These are phyloP conservation scores for Xestobium rufovillosum DNA, from an alignment of 2,888 invertebrate species.

Conservation along the genomic window DNA sequence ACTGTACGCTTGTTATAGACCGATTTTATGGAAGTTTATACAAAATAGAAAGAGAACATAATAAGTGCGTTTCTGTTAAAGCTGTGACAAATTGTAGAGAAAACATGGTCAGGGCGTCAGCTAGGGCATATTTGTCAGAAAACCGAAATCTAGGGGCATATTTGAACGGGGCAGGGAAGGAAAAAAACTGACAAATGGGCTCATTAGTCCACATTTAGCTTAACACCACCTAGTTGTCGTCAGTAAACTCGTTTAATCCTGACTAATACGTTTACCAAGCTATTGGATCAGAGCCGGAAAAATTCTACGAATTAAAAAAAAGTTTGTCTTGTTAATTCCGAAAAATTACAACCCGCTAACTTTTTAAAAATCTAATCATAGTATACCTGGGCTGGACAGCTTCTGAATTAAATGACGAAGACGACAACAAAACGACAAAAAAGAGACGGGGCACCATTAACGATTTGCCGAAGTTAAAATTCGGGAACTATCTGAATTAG, in stretches of 20 bases:
- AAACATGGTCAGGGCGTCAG: conserved; percentile 3
- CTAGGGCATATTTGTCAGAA: conserved; percentile 3
- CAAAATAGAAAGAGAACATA: too few species aligned
- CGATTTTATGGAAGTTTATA: too few species aligned
- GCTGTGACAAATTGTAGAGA: conserved; percentile 1
- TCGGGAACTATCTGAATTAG: conserved; percentile 2
- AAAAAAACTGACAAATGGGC: conserved; percentile 14
- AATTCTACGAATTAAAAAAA: too few species aligned
- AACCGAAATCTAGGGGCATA: conserved; percentile 6
- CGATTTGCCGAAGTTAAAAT: conserved; percentile 1
- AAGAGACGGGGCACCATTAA: conserved; percentile 2
- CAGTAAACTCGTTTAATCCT: conserved; percentile 14
- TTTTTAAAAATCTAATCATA: too few species aligned
- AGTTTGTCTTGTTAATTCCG: too few species aligned
- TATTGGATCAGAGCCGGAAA: too few species aligned
- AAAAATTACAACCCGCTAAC: too few species aligned
- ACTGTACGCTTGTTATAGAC: too few species aligned
- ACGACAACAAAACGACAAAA: not conserved
- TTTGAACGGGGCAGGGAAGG: conserved; percentile 13
- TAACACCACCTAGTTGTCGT: conserved; percentile 9
- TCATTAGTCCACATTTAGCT: conserved; percentile 13
- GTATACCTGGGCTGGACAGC: too few species aligned
- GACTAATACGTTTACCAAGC: conserved; percentile 14
- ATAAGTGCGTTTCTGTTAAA: too few species aligned
- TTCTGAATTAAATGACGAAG: too few species aligned